Conservation (phyloP, 2,888 invertebrate species). For the Tetranychus piercei region DNA sequence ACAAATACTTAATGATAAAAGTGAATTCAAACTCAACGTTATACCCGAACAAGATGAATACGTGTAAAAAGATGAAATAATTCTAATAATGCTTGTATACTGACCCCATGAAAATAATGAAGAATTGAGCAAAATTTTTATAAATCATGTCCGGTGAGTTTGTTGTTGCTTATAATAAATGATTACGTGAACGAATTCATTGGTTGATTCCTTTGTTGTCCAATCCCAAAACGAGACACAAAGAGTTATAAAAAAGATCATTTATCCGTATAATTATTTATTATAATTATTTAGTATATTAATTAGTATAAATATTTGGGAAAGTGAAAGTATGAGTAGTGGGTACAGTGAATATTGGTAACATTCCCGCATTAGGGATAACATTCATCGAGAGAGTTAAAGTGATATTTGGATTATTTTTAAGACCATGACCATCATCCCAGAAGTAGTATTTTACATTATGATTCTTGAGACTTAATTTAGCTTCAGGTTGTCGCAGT, state of each 20-base stretch:
- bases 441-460: conserved; percentile 98
- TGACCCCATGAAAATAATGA: conserved; percentile 80
- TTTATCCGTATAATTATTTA: no score
- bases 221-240: no score
- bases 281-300: not conserved
- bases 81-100: conserved; percentile 18
- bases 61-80: not conserved
- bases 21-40: no score
- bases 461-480: conserved; percentile 74
- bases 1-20: no score
- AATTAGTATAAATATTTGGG: conserved; percentile 41
- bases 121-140: conserved; percentile 40
- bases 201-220: no score
- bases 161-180: no score
- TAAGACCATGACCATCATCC: conserved; percentile 94
- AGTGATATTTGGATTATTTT: conserved; percentile 82
- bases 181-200: no score
- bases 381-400: conserved; percentile 92
- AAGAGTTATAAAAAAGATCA: no score
- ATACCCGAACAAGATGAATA: not conserved
- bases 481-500: conserved; percentile 47
- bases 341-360: conserved; percentile 65
- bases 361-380: conserved; percentile 87
- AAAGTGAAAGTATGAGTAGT: conserved; percentile 75
- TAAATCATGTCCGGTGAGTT: no score